Evolutionary conservation across 1,140 invertebrate genomes (phyloP).

Genomic region (Drosophila rhopaloa): DNA sequence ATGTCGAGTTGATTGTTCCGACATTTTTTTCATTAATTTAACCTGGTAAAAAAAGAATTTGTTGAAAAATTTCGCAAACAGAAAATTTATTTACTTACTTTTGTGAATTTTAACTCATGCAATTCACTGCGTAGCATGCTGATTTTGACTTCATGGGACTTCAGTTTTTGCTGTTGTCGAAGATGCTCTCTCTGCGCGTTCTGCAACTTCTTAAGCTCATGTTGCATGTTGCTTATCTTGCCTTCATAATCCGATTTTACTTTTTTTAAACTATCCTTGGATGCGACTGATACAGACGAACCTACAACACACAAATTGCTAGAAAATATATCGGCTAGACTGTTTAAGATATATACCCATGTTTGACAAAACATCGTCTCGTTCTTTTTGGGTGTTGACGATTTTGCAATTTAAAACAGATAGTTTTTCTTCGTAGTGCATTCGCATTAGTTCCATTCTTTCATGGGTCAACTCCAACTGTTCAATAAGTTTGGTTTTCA

Average conservation of each 20-base stretch:
- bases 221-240: conserved; percentile 92
- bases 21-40: conserved; percentile 96
- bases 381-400: conserved; percentile 94
- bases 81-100: conserved; percentile 85
- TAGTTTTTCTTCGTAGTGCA: conserved; percentile 98
- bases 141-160: conserved; percentile 93
- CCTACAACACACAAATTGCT: conserved; percentile 17
- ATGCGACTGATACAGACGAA: conserved; percentile 76
- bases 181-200: conserved; percentile 95
- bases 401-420: conserved; percentile 94
- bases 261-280: conserved; percentile 92
- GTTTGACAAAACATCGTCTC: conserved; percentile 94
- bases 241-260: conserved; percentile 96
- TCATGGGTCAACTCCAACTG: conserved; percentile 95
- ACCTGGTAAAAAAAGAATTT: conserved; percentile 86
- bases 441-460: conserved; percentile 92
- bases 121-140: conserved; percentile 92
- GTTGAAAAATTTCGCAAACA: neutral
- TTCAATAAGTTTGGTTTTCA: conserved; percentile 96
- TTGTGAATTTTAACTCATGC: conserved; percentile 93
- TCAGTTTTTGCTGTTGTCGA: conserved; percentile 92
- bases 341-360: conserved; percentile 46
- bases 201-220: conserved; percentile 94
- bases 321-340: neutral
- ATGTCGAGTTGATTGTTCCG: conserved; percentile 94